Percentiles rank a stretch among this genome's conserved stretches.
Conservation (phyloP, 2,113 vertebrate genomes). For the Pandion haliaetus region DNA sequence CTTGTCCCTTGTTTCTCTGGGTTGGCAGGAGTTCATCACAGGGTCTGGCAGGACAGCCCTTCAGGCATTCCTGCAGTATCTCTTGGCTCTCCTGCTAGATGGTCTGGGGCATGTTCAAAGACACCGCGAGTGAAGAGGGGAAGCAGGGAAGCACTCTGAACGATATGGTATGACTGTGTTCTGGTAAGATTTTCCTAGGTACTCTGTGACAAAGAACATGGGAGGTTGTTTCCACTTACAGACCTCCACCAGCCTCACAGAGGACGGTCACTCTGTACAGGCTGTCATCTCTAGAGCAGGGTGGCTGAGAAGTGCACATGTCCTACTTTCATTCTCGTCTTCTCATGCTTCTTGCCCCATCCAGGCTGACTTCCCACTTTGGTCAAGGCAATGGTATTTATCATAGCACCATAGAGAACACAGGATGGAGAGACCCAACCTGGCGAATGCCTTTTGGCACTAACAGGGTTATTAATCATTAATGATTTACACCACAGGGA, state of each 20-base stretch:
- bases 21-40: not conserved
- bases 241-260: not conserved
- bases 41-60: not conserved
- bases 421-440: not conserved
- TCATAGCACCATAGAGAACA: not conserved
- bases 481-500: not conserved
- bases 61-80: conserved; percentile 5
- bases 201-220: not conserved
- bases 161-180: not conserved
- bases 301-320: not conserved
- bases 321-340: not conserved
- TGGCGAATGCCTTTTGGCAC: not conserved
- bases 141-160: not conserved
- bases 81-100: not conserved
- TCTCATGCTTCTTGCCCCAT: not conserved
- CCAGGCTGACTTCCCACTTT: not conserved
- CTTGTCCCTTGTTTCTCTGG: not conserved
- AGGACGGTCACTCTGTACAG: not conserved
- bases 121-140: rapidly evolving
- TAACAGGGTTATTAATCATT: not conserved
- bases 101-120: not conserved
- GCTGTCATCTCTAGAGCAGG: not conserved
- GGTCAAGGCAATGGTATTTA: not conserved
- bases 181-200: not conserved
- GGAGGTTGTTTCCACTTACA: not conserved